Evolutionary conservation across 2,113 vertebrate species (phyloP).

Genomic region (Bostrychus sinensis): DNA sequence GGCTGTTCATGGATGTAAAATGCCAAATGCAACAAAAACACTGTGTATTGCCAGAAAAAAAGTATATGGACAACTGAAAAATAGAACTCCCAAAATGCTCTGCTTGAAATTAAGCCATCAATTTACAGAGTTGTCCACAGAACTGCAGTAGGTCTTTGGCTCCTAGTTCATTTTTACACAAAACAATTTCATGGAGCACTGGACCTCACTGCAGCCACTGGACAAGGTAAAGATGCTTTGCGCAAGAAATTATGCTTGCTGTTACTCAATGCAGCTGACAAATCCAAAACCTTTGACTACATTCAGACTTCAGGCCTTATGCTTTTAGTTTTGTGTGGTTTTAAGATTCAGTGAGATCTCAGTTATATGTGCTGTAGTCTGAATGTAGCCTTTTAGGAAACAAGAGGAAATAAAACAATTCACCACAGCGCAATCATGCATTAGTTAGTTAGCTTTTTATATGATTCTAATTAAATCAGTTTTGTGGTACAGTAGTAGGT

Average conservation of each 20-base stretch:
- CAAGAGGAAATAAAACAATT: conserved; percentile 30
- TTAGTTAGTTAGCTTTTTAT: neutral
- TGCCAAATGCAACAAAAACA: neutral
- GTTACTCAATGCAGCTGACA: neutral
- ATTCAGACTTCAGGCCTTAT: conserved; percentile 1
- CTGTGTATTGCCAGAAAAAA: neutral
- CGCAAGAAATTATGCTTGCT: conserved; percentile 6
- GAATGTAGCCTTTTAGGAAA: conserved; percentile 6
- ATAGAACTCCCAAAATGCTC: conserved; percentile 40
- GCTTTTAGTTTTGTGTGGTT: neutral
- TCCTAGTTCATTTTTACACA: too few species aligned
- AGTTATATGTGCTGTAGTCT: neutral
- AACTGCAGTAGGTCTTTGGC: conserved; percentile 1
- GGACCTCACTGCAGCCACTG: conserved; percentile 3
- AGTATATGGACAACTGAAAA: neutral
- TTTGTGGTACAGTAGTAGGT: neutral
- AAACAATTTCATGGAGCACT: too few species aligned
- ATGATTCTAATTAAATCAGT: neutral
- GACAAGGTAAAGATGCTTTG: conserved; percentile 10
- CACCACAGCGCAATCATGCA: conserved; percentile 35
- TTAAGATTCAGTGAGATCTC: neutral
- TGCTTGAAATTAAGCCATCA: conserved; percentile 17
- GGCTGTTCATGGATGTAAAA: neutral
- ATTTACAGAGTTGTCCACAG: conserved; percentile 1
- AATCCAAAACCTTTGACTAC: conserved; percentile 3